Base-by-base conservation (phyloP, 2,113 vertebrate genomes). In the Cacatua alba region DNA sequence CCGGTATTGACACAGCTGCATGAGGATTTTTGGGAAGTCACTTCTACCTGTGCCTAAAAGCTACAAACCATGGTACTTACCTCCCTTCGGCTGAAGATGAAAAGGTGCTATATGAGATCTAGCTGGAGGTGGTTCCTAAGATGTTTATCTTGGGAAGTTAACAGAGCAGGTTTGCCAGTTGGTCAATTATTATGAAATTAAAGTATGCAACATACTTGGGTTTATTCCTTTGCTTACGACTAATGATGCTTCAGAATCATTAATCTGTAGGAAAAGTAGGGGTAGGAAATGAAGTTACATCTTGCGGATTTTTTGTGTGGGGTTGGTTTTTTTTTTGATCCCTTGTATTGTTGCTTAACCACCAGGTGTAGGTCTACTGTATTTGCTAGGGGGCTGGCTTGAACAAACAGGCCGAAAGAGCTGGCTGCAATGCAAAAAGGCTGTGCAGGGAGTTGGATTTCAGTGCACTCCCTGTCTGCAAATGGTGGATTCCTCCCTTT, bases 241-340 rank as follows among this genome's bases (percentile, higher is more conserved):
- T 51, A 55, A 48, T 2, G 4, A 39, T 69, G 29, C 41, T 70
- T 87, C 37, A 41, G 39, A 81, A 78, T n/a, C n/a, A 67, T 48
- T 77, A 33, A 46, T 52, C 86, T 3, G 0, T 67, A 55, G 44
- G 39, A 68, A 69, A 67, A 82, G 12, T 37, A 67, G 76, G 17
- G 14, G 46, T 65, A 82, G 55, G 78, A 95, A 51, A 63, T 70
- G 0, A 63, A 80, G 37, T 21, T 13, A 52, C 21, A 35, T 75
- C 46, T 78, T 59, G 9, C 11, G 5, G 5, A 0, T 52, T 43
- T n/a, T 43, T 63, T 67, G 7, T 60, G 14, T 5, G 2, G 31
- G 33, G 31, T 57, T n/a, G 6, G 1, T 3, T 4, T 17, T 52
- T 52, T 13, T 2, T 10, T 31, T 62, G 10, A 39, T 62, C 12